phyloP scores from a whole-genome alignment of 37 sponge, comb jelly and placozoan species.

The Tethya wilhelma region DNA sequence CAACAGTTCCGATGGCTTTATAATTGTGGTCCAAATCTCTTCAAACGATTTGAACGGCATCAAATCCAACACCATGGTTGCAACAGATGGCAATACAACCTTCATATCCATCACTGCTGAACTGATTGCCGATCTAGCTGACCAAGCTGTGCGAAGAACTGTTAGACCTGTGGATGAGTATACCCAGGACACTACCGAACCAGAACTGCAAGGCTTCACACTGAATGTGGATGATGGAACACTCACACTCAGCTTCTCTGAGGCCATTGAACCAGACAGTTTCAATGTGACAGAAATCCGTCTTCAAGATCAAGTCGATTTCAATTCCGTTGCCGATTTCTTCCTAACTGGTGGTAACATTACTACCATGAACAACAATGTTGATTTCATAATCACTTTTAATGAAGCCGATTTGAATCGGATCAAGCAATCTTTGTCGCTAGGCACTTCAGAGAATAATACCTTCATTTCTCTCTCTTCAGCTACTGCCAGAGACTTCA shows the following conservation, averaged over 20 bases:
- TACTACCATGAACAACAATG: constrained; percentile 24
- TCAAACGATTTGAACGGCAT: constrained; percentile 77
- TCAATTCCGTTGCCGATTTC: neutral
- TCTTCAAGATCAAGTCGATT: constrained; percentile 53
- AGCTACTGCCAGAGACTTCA: constrained; percentile 69
- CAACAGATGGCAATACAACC: constrained; percentile 52
- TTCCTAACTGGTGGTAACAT: constrained; percentile 48
- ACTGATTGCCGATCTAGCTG: constrained; percentile 78
- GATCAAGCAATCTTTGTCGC: constrained; percentile 45
- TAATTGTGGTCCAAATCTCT: constrained; percentile 45
- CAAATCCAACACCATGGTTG: constrained; percentile 67
- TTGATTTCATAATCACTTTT: constrained; percentile 46
- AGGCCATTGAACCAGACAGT: constrained; percentile 69
- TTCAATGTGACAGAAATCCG: constrained; percentile 69
- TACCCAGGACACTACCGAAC: constrained; percentile 67
- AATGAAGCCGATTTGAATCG: constrained; percentile 53
- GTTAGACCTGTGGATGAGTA: constrained; percentile 34
- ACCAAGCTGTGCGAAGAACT: constrained; percentile 52
- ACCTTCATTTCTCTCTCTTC: constrained; percentile 77
- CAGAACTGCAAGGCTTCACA: constrained; percentile 56
- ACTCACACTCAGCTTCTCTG: constrained; percentile 80
- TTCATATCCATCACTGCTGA: constrained; percentile 72
- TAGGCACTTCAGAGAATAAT: constrained; percentile 55
- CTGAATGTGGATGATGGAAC: constrained; percentile 64
- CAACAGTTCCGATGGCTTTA: constrained; percentile 64